Evolutionary conservation across 2,113 vertebrate genomes (phyloP), one percentile per base, ranked within the genome.

Genomic region (Labeo catla): DNA sequence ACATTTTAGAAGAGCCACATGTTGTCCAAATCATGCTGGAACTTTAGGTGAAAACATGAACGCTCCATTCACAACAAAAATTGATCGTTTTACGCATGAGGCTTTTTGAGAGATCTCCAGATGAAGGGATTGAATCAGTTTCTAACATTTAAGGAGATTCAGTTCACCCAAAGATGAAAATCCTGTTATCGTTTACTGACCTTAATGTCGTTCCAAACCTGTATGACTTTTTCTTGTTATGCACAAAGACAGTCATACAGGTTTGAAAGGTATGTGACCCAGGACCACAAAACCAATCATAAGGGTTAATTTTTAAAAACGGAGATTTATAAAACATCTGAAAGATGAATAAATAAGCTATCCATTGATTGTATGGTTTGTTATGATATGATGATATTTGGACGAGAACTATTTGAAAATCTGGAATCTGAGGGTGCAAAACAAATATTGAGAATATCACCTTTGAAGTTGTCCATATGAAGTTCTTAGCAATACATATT

Each of bases 1-100:
- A 68, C 50, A 19, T 54, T 83, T 86, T 79, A 28, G 52, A 78
- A 84, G 57, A 85, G 23, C 45, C 59, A 73, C 8, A 52, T 39
- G 65, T 12, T 72, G 65, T 54, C 16, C 13, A 28, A 49, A 68
- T 59, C 68, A 52, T 10, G 23, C 12, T 21, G 52, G 49, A 68
- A 19, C 4, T 66, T 50, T 2, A 12, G 9, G 21, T 77, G 13
- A 77, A 34, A 19, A 28, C 6, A 19, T 10, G 3, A 28, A 34
- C 1, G n/a, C 61, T 81, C 34, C 45, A 47, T 49, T 45, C 34
- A 49, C 39, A 45, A 59, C 4, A 81, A 28, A 52, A 47, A 54
- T 11, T 9, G 23, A 23, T 52, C 50, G 13, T 52, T 50, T 52
- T 34, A 34, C 28, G 23, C 45, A 52, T 39, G 21, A 43, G 1